Base-by-base conservation (phyloP, 2,797 vertebrate genomes). In the Falco peregrinus region DNA sequence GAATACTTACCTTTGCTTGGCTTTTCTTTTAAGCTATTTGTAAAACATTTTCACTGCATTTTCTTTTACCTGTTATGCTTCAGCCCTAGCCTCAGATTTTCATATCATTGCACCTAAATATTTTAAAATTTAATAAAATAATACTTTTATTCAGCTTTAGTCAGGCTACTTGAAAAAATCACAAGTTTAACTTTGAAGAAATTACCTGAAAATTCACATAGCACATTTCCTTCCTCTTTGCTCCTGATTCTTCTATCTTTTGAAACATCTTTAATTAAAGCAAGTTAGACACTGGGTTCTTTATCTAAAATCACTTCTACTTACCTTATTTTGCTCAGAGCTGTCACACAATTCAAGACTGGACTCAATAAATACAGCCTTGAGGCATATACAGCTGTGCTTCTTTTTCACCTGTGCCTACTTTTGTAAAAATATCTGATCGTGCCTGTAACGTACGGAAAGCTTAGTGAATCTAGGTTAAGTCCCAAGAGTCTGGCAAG, bases 181-280 rank as follows among this genome's bases (percentile, higher is more conserved):
- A 45, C 28, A 70, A 60, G 26, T 63, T 84, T 89, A 37, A 16
- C 21, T 79, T 90, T 70, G 56, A 92, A 90, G 12, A 22, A 85
- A 85, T 83, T 92, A 63, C 51, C 43, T 84, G 45, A 43, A 37
- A 88, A 63, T 84, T 89, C 90, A 73, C 54, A 41, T 9, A 69
- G 18, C 6, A 45, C 33, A 10, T 67, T 85, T 87, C 9, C 57
- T 56, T 70, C 28, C 56, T 83, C 39, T 90, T 95, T 74, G 47
- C 47, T 43, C 63, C 14, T 31, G 35, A 48, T 74, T 87, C 37
- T 48, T 81, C 35, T 85, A 83, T 95, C 86, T 54, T 84, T 73
- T 70, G 74, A 90, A 93, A 53, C 24, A 95, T 87, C 88, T 96
- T 95, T 96, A 95, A 96, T 93, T 95, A 89, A 87, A 83, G 16